Evolutionary conservation across 2,888 invertebrate species (phyloP).

Genomic region (Pheosia gnoma): DNA sequence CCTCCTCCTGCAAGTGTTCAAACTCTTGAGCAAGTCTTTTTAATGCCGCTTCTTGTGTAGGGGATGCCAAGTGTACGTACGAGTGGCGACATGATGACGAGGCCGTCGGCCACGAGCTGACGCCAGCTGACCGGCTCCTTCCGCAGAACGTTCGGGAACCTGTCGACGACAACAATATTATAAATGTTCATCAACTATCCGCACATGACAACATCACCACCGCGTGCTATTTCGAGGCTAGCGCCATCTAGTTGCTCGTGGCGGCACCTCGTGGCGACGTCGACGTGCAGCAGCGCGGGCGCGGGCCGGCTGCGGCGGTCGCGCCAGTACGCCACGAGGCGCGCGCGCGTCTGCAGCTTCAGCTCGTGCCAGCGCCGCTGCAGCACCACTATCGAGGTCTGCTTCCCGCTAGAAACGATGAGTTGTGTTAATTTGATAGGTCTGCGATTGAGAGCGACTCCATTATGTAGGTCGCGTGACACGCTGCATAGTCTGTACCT

Average conservation of each 20-base stretch:
- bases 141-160: conserved; percentile 39
- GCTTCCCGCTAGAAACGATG: conserved; percentile 19
- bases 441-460: neutral
- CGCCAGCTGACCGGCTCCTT: conserved; percentile 24
- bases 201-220: neutral
- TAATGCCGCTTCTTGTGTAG: no score
- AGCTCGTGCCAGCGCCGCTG: conserved; percentile 57
- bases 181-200: no score
- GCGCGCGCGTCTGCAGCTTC: conserved; percentile 31
- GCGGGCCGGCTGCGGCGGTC: conserved; percentile 1
- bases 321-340: conserved; percentile 18
- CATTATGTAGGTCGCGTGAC: neutral
- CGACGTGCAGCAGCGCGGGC: conserved; percentile 19
- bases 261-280: conserved; percentile 20
- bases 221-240: no score
- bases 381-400: conserved; percentile 39
- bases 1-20: neutral
- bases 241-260: no score
- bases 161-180: conserved; percentile 4
- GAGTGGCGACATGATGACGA: conserved; percentile 9
- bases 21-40: no score
- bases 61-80: conserved; percentile 10
- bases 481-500: conserved; percentile 7
- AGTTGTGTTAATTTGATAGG: neutral
- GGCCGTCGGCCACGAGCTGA: conserved; percentile 11